phyloP scores from a whole-genome alignment of 2,888 invertebrate species.

The Poecilus cupreus region DNA sequence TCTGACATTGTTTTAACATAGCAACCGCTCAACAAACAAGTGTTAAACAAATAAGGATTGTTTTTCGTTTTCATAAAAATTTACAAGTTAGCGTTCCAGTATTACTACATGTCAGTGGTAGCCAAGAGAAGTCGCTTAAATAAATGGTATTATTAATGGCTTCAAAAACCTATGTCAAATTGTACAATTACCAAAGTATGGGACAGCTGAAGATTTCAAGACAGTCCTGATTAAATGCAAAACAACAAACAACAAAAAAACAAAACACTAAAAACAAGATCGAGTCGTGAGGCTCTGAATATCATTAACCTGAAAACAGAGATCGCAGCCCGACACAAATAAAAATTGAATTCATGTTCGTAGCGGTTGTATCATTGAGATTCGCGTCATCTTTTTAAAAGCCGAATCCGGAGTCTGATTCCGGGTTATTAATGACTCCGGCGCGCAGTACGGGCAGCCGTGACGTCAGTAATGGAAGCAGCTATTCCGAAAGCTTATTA shows the following conservation, averaged over 20 bases:
- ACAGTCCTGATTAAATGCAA: neutral
- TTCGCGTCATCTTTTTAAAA: conserved; percentile 33
- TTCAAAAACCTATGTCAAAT: too few species aligned
- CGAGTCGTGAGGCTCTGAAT: neutral
- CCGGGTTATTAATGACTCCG: conserved; percentile 33
- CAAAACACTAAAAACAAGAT: neutral
- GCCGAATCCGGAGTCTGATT: conserved; percentile 11
- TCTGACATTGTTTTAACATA: too few species aligned
- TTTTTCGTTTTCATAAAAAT: too few species aligned
- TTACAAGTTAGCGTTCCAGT: too few species aligned
- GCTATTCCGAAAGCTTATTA: conserved; percentile 46
- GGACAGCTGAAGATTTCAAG: too few species aligned
- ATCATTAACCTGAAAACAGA: conserved; percentile 42
- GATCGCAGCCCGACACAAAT: neutral
- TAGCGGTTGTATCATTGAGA: conserved; percentile 20
- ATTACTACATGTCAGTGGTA: too few species aligned
- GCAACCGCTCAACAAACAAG: too few species aligned
- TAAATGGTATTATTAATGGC: too few species aligned
- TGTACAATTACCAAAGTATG: too few species aligned
- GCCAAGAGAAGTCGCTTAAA: too few species aligned
- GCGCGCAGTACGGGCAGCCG: neutral
- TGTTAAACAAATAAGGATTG: too few species aligned
- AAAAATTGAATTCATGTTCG: conserved; percentile 28
- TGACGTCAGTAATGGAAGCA: conserved; percentile 47
- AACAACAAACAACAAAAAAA: neutral